A percentile compares a stretch with the other conserved stretches of the same genome.
Conservation (phyloP, 2,113 vertebrate species). For the Hippopotamus amphibius region DNA sequence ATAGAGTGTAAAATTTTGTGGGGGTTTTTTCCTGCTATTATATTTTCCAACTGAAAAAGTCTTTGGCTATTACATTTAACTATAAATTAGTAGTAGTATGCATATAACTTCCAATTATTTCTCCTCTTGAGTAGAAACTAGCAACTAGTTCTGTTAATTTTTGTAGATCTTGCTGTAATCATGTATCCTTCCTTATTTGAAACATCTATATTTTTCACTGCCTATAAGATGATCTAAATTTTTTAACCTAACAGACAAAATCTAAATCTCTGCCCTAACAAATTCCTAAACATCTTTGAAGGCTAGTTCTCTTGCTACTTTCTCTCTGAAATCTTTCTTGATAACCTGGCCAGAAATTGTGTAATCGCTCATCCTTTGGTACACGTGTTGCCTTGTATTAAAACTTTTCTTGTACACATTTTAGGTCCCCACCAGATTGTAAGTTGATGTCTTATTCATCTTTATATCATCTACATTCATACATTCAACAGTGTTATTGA, state of each 20-base stretch:
- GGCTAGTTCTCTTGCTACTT: background rate
- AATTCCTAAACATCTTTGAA: background rate
- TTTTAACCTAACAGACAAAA: conserved; percentile 47
- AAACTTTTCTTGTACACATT: background rate
- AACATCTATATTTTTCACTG: background rate
- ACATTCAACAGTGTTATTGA: background rate
- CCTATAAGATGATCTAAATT: background rate
- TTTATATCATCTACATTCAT: background rate
- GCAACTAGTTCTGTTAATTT: background rate
- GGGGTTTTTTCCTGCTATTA: background rate
- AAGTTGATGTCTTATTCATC: background rate
- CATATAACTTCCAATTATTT: conserved; percentile 45
- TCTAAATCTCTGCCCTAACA: background rate
- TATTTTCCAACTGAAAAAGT: conserved; percentile 8
- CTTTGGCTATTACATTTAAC: background rate
- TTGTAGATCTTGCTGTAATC: conserved; percentile 4
- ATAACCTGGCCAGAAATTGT: background rate
- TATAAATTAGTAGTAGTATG: background rate
- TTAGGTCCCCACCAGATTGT: background rate
- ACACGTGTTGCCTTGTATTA: background rate
- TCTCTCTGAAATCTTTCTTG: conserved; percentile 18
- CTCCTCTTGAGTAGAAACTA: conserved; percentile 4
- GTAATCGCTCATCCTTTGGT: background rate
- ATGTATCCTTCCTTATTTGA: background rate
- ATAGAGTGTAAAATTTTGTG: background rate